Conservation (phyloP, 2,888 invertebrate genomes). For the Parnassius smintheus region DNA sequence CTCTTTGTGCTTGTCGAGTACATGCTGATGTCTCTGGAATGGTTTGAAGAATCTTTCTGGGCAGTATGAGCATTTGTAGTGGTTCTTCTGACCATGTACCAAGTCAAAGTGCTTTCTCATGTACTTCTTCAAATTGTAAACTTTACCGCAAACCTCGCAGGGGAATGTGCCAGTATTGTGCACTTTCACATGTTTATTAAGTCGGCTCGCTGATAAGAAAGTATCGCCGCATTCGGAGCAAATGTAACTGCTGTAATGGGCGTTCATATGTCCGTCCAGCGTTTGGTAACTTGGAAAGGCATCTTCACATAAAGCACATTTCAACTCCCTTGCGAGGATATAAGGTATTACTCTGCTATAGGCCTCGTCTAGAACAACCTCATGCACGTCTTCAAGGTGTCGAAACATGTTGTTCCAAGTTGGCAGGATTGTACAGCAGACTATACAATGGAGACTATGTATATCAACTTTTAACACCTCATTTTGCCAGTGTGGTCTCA, state of each 20-base stretch:
- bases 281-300: constrained; percentile 42
- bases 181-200: constrained; percentile 59
- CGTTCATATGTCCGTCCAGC: constrained; percentile 68
- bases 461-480: constrained; percentile 59
- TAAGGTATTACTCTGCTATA: constrained; percentile 59
- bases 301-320: constrained; percentile 52
- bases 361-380: constrained; percentile 42
- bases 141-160: constrained; percentile 68
- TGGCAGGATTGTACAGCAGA: constrained; percentile 38
- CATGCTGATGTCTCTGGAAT: constrained; percentile 45
- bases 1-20: constrained; percentile 45
- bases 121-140: constrained; percentile 58
- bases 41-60: constrained; percentile 41
- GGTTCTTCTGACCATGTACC: constrained; percentile 41
- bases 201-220: constrained; percentile 41
- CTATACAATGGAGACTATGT: constrained; percentile 44
- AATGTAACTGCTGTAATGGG: constrained; percentile 63
- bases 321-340: constrained; percentile 44
- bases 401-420: constrained; percentile 55
- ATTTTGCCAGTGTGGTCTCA: constrained; percentile 53
- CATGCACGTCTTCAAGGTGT: constrained; percentile 49
- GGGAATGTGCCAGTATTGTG: constrained; percentile 63
- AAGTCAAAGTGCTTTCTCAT: constrained; percentile 47
- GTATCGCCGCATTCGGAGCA: constrained; percentile 65
- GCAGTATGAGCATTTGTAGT: constrained; percentile 53